Evolutionary conservation across 2,113 vertebrate genomes (phyloP), one percentile per base, ranked within the genome.

Genomic region (Aythya baeri): DNA sequence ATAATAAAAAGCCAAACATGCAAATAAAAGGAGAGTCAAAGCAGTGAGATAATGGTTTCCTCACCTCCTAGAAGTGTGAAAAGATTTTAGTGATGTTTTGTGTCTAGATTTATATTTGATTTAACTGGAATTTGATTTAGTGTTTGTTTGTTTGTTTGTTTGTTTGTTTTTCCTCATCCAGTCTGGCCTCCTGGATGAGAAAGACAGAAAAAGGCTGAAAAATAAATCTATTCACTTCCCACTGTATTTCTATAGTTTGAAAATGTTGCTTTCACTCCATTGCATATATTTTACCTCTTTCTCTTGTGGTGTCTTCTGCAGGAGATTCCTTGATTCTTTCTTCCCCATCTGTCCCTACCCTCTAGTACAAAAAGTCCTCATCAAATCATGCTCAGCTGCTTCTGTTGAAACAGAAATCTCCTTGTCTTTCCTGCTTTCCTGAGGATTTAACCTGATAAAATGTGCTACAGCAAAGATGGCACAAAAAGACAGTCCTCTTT

Each of bases 391-490:
- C 36, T 74, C 50, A 81, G 32, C 61, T 72, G 18, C 54, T 87
- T 80, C 26, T 92, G 13, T 84, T 68, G 63, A 72, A 87, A 68
- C 58, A 80, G 43, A 36, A 84, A 32, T 68, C 36, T 89, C 65
- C 54, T 76, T 84, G 20, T 72, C 20, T 36, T 92, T 86, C 32
- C 20, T 74, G 38, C 13, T 84, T 88, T 93, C 43, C 25, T 68
- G 17, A 71, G 68, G 57, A 84, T 88, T 94, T 78, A 92, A 55
- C 22, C 27, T 43, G 38, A 78, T 67, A 78, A 92, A 91, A 81
- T 67, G 13, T 63, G 25, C 9, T 46, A 23, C 21, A 34, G 18
- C 29, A 94, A 61, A 50, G 32, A 62, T 22, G 49, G 31, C 6
- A 55, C 3, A 9, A 20, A 41, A 55, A 0, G 4, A 5, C 9